Evolutionary conservation across 2,888 invertebrate species (phyloP).

Genomic region (Mesoligia furuncula): DNA sequence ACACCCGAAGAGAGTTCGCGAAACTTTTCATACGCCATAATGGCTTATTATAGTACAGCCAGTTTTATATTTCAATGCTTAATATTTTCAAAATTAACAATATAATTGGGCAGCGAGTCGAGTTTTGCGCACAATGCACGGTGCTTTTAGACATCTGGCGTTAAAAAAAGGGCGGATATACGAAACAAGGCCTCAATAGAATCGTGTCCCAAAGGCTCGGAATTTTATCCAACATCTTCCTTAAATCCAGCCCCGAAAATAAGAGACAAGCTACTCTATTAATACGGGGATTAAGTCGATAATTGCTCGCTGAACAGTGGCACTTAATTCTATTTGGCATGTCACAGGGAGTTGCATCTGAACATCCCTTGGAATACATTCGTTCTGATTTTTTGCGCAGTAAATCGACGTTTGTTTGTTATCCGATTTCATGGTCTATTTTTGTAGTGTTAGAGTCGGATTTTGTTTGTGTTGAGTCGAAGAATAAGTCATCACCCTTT

Average conservation of each 20-base stretch:
- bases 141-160: constrained; percentile 86
- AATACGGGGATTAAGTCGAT: constrained; percentile 42
- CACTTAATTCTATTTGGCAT: constrained; percentile 65
- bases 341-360: constrained; percentile 81
- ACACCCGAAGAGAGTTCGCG: constrained; percentile 58
- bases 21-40: constrained; percentile 75
- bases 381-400: constrained; percentile 69
- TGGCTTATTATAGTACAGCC: constrained; percentile 86
- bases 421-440: constrained; percentile 59
- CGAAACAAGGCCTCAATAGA: constrained; percentile 87
- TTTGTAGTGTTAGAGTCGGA: constrained; percentile 56
- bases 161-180: constrained; percentile 89
- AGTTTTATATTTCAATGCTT: constrained; percentile 88
- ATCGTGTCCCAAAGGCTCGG: constrained; percentile 84
- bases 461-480: constrained; percentile 64
- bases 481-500: constrained; percentile 81
- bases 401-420: constrained; percentile 65
- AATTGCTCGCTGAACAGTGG: constrained; percentile 55
- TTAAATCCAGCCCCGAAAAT: constrained; percentile 44
- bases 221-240: constrained; percentile 46
- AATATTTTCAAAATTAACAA: constrained; percentile 90
- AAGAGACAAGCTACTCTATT: constrained; percentile 63
- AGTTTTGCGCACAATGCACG: constrained; percentile 78
- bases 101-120: constrained; percentile 89
- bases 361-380: constrained; percentile 89